phyloP scores from a whole-genome alignment of 2,888 invertebrate species.

The Theretra japonica region DNA sequence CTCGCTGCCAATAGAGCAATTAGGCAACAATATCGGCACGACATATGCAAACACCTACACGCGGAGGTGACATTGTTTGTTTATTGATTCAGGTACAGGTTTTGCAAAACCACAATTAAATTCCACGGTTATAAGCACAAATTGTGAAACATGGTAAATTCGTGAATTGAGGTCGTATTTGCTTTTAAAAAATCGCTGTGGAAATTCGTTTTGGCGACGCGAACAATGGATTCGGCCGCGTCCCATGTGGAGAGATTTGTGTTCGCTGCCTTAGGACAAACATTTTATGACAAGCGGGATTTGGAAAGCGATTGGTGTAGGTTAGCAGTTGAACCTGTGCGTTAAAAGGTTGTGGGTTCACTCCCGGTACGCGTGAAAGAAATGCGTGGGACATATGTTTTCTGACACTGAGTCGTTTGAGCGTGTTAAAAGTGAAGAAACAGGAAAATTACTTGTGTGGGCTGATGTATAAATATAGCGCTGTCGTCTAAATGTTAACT shows the following conservation, averaged over 20 bases:
- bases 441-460: too few species aligned
- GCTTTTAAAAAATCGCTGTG: background rate
- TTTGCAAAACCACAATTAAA: slow-evolving; percentile 13
- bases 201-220: slow-evolving; percentile 8
- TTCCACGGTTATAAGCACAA: background rate
- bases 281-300: background rate
- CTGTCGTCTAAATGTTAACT: too few species aligned
- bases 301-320: too few species aligned
- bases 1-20: background rate
- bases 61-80: background rate
- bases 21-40: background rate
- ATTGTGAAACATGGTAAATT: slow-evolving; percentile 8
- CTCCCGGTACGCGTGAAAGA: too few species aligned
- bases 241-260: background rate
- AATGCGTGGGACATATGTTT: too few species aligned
- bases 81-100: background rate
- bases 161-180: slow-evolving; percentile 13
- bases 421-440: too few species aligned
- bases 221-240: background rate
- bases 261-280: background rate
- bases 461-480: too few species aligned
- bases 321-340: too few species aligned
- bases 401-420: too few species aligned
- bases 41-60: background rate
- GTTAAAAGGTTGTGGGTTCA: too few species aligned